Conservation (phyloP, 2,113 vertebrate species). For the Datnioides undecimradiatus region DNA sequence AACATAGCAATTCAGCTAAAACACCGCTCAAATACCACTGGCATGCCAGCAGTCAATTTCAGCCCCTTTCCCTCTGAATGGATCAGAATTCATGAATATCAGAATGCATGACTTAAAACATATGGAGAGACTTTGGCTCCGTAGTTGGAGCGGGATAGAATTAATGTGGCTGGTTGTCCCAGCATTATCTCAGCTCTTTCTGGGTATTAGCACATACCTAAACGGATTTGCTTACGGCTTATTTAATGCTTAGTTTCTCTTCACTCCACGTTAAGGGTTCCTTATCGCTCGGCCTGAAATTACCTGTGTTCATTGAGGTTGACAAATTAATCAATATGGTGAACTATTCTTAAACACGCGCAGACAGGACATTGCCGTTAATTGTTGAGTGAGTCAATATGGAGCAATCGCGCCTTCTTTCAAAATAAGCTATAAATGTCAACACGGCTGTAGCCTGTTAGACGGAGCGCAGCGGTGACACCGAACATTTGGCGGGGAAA, state of each 20-base stretch:
- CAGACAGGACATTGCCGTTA: slow-evolving; percentile 30
- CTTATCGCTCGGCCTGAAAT: slow-evolving; percentile 47
- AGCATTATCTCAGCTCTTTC: neutral
- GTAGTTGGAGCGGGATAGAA: slow-evolving; percentile 18
- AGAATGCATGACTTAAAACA: slow-evolving; percentile 43
- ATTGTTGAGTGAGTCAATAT: slow-evolving; percentile 39
- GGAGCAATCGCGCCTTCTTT: slow-evolving; percentile 40
- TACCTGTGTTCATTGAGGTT: slow-evolving; percentile 31
- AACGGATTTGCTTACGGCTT: slow-evolving; percentile 6
- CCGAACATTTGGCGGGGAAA: slow-evolving; percentile 46
- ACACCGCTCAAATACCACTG: slow-evolving; percentile 52
- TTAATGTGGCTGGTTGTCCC: slow-evolving; percentile 13
- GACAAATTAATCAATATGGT: slow-evolving; percentile 60
- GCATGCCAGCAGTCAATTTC: slow-evolving; percentile 59
- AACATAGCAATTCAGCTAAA: slow-evolving; percentile 70
- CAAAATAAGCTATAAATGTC: slow-evolving; percentile 41
- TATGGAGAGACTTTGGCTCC: slow-evolving; percentile 15
- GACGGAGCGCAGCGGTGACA: slow-evolving; percentile 15
- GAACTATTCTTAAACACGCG: slow-evolving; percentile 45
- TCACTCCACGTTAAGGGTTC: slow-evolving; percentile 11
- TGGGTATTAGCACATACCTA: neutral
- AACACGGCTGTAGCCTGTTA: slow-evolving; percentile 24
- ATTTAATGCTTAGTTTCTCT: slow-evolving; percentile 25
- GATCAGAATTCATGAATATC: slow-evolving; percentile 69
- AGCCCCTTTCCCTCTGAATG: slow-evolving; percentile 32